A percentile compares a stretch with the other conserved stretches of the same genome.
phyloP scores from a whole-genome alignment of 2,113 vertebrate genomes.

The Arvicanthis niloticus region DNA sequence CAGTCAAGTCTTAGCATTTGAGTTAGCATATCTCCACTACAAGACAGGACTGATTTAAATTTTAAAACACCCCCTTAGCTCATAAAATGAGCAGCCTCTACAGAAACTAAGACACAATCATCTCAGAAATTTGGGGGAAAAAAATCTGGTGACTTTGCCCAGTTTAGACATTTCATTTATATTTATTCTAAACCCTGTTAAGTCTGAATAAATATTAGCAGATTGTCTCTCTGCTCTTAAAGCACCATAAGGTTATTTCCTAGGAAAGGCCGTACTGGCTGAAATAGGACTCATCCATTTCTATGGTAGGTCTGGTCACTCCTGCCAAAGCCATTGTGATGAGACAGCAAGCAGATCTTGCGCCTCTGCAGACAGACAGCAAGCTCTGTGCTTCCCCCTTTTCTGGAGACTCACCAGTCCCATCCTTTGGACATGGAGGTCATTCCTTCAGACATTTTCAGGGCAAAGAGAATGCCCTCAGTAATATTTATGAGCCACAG shows the following conservation, averaged over 20 bases:
- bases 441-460: neutral
- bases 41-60: slow-evolving; percentile 39
- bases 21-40: slow-evolving; percentile 3
- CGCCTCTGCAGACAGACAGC: neutral
- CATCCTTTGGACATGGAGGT: neutral
- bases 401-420: neutral
- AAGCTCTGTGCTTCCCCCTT: neutral
- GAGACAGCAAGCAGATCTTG: neutral
- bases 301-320: neutral
- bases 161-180: slow-evolving; percentile 17
- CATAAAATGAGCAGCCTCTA: neutral
- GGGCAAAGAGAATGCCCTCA: neutral
- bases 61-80: slow-evolving; percentile 25
- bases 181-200: slow-evolving; percentile 41
- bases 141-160: neutral
- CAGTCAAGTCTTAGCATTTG: neutral
- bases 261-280: neutral
- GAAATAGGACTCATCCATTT: neutral
- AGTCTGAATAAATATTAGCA: slow-evolving; percentile 16
- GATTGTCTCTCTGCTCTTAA: neutral
- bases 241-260: neutral
- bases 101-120: slow-evolving; percentile 47
- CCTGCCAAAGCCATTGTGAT: neutral
- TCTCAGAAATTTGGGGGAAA: neutral
- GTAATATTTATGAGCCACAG: neutral